A percentile compares a stretch with the other conserved stretches of the same genome.
phyloP scores from a whole-genome alignment of 2,113 vertebrate genomes.

The western clawed frog (Xenopus tropicalis) region UCB_Xtro_10.0 CM004450.2:92290001-92290500 shows the following conservation, averaged over 20 bases:
- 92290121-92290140: background rate
- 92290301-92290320: conserved; percentile 18
- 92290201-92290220: conserved; percentile 18
- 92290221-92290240: conserved; percentile 2
- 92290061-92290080: no score
- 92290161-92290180: conserved; percentile 3
- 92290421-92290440: conserved; percentile 1
- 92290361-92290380: background rate
- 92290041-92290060: no score
- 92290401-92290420: conserved; percentile 15
- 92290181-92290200: background rate
- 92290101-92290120: background rate
- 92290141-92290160: background rate
- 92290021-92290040: no score
- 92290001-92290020: no score
- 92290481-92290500: background rate
- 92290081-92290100: background rate
- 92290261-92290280: conserved; percentile 12
- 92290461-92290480: background rate
- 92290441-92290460: background rate
- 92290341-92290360: background rate
- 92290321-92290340: conserved; percentile 3
- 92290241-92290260: conserved; percentile 1
- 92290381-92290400: conserved; percentile 11
- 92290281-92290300: background rate